Evolutionary conservation across 2,888 invertebrate genomes (phyloP).

Genomic region (Luperina nickerlii): DNA sequence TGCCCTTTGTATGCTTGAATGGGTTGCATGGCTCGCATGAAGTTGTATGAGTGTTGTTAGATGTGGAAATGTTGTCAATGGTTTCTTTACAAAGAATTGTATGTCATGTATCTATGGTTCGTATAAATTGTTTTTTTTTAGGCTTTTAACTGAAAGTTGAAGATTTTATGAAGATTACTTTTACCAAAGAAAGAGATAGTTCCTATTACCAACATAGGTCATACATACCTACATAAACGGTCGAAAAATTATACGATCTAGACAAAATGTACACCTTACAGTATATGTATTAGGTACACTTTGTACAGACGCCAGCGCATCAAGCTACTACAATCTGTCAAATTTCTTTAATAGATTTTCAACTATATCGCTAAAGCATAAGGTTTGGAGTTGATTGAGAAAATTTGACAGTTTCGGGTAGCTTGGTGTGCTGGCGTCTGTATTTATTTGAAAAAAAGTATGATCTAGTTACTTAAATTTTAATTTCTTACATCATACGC

Average conservation of each 20-base stretch:
- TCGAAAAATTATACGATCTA: neutral
- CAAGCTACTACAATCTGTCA: no score
- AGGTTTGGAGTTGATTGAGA: no score
- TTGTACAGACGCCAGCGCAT: neutral
- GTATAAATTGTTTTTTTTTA: neutral
- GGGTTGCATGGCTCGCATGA: constrained; percentile 40
- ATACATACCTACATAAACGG: no score
- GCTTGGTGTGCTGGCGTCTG: no score
- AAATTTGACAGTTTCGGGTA: no score
- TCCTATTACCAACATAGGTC: neutral
- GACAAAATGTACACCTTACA: no score
- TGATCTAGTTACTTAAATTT: neutral
- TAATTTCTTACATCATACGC: neutral
- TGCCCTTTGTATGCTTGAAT: constrained; percentile 70
- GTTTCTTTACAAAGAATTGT: constrained; percentile 13
- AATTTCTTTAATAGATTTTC: no score
- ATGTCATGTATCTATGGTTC: neutral
- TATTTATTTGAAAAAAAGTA: neutral
- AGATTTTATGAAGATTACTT: neutral
- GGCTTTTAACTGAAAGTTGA: neutral
- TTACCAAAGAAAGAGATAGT: neutral
- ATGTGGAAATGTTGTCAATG: constrained; percentile 49
- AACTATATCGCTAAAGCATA: no score
- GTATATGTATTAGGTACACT: no score
- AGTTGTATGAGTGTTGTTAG: constrained; percentile 40